Evolutionary conservation across 1,140 invertebrate genomes (phyloP).

Genomic region (Bombus difficillimus): DNA sequence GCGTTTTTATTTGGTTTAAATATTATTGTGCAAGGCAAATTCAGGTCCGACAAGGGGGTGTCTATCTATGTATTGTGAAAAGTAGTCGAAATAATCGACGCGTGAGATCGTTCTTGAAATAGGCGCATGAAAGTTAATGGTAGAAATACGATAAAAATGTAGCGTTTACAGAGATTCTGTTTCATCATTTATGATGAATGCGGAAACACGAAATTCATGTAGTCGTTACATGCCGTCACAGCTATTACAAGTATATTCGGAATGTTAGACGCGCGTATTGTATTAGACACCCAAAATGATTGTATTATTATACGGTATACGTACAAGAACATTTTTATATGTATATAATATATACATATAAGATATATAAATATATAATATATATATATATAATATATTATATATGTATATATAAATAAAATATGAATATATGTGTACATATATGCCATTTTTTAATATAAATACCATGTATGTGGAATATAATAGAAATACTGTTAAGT

Average conservation of each 20-base stretch:
- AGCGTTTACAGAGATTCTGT: neutral
- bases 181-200: neutral
- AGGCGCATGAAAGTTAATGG: neutral
- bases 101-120: neutral
- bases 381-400: neutral
- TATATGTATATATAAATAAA: slow-evolving; percentile 6
- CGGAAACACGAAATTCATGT: slow-evolving; percentile 12
- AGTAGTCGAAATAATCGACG: neutral
- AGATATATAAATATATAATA: neutral
- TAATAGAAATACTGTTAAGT: slow-evolving; percentile 68
- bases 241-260: slow-evolving; percentile 7
- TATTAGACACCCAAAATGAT: slow-evolving; percentile 60
- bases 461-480: slow-evolving; percentile 50
- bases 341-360: slow-evolving; percentile 23
- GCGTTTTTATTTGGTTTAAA: slow-evolving; percentile 32
- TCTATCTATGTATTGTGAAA: slow-evolving; percentile 32
- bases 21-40: slow-evolving; percentile 59
- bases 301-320: slow-evolving; percentile 55
- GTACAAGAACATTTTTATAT: slow-evolving; percentile 61
- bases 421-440: slow-evolving; percentile 24
- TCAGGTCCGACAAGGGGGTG: slow-evolving; percentile 52
- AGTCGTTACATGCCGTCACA: slow-evolving; percentile 9
- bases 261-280: slow-evolving; percentile 47
- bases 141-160: slow-evolving; percentile 30
- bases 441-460: slow-evolving; percentile 26